phyloP scores from a whole-genome alignment of 2,888 invertebrate species.

The Lymantria dispar region DNA sequence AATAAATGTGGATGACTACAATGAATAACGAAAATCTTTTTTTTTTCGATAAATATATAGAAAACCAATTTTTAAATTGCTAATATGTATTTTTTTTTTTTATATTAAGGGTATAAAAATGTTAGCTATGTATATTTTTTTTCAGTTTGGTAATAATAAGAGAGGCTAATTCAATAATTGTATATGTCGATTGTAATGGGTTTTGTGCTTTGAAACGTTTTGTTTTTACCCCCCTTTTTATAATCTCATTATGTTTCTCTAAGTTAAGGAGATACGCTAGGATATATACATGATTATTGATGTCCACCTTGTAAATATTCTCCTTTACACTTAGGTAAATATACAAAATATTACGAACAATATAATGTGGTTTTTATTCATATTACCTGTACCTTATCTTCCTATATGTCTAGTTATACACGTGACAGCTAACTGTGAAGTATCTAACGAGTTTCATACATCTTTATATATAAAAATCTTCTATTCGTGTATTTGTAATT shows the following conservation, averaged over 20 bases:
- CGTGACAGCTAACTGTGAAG: too few species aligned
- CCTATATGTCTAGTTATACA: not conserved
- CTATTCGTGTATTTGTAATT: too few species aligned
- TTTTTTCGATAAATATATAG: too few species aligned
- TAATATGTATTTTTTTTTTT: too few species aligned
- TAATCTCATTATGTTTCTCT: conserved; percentile 32
- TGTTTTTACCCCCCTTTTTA: conserved; percentile 11
- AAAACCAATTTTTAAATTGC: too few species aligned
- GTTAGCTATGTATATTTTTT: too few species aligned
- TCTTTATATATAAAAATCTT: too few species aligned
- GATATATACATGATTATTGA: conserved; percentile 58
- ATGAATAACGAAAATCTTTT: too few species aligned
- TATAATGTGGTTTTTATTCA: conserved; percentile 49
- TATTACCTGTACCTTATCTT: not conserved
- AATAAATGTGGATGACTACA: too few species aligned
- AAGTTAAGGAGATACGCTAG: conserved; percentile 48
- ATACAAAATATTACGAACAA: conserved; percentile 72
- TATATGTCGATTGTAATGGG: conserved; percentile 5
- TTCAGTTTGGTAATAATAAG: not conserved
- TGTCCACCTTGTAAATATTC: conserved; percentile 82
- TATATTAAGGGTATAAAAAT: too few species aligned
- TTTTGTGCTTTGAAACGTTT: conserved; percentile 15
- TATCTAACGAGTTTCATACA: too few species aligned
- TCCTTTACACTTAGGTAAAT: conserved; percentile 81
- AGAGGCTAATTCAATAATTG: conserved; percentile 28